Base-by-base conservation (phyloP, 2,797 vertebrate species). In the Nasua narica region DNA sequence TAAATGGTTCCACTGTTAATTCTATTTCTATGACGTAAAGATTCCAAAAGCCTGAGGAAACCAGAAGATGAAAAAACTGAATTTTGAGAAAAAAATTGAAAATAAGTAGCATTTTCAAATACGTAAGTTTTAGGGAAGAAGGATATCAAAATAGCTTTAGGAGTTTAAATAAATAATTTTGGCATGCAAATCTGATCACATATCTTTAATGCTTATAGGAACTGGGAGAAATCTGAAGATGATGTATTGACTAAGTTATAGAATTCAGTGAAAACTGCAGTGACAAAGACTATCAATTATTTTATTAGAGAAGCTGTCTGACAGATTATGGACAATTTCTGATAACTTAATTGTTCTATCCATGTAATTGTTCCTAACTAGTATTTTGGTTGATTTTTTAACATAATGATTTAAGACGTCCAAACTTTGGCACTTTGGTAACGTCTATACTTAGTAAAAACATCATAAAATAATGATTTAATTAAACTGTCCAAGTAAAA, bases 321-420 rank as follows among this genome's bases (percentile, higher is more conserved):
- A 81, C 14, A 84, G 40, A 72, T 91, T 87, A 84, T 48, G 14
- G 43, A 87, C 14, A 81, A 4, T 54, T 96, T 46, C 18, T 86
- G 35, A 74, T 48, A 90, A 78, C 35, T 69, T 74, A 89, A 56
- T 62, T 35, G 21, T 58, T 95, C 37, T 87, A 79, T 21, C 6
- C 7, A 43, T 50, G 16, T 5, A 81, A 76, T 54, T 81, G 0
- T 69, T 81, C 70, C 6, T 56, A 84, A 84, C 79, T 91, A 86
- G 72, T 5, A 84, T 84, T 93, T 74, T 50, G 48, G 48, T 84
- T 65, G 9, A 87, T 82, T 93, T 90, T 74, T 96, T 78, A 93
- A 91, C 9, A 43, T 67, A 79, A 87, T 91, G 16, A 79, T 12
- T 76, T 46, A 37, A 65, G 21, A 69, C 81, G 23, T 67, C 29